A percentile compares a stretch with the other conserved stretches of the same genome.
These are phyloP conservation scores for Austrofundulus limnaeus DNA, from an alignment of 2,113 vertebrate species.

Conservation along the genomic window DNA sequence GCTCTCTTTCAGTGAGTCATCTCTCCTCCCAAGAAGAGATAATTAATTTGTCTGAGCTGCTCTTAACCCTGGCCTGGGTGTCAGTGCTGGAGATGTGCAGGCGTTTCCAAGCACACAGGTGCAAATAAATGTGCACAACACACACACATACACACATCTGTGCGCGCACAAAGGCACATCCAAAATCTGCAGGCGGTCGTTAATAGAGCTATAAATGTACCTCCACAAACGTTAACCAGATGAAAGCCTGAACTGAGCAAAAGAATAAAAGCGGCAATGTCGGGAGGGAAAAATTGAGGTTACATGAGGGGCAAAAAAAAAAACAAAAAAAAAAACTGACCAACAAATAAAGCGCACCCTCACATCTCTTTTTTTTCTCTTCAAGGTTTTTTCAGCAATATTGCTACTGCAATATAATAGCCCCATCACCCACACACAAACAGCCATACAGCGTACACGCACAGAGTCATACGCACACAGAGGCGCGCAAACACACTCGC, in stretches of 20 bases:
- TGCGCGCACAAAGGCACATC: slow-evolving; percentile 11
- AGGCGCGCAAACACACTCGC: not conserved
- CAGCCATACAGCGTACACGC: slow-evolving; percentile 17
- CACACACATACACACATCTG: slow-evolving; percentile 26
- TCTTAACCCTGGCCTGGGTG: slow-evolving; percentile 59
- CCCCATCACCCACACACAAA: slow-evolving; percentile 30
- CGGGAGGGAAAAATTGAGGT: slow-evolving; percentile 14
- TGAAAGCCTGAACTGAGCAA: not conserved
- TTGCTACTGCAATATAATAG: slow-evolving; percentile 60
- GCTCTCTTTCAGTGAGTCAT: slow-evolving; percentile 52
- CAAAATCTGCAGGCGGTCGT: slow-evolving; percentile 1
- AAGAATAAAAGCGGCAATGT: slow-evolving; percentile 10
- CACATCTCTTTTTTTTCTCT: slow-evolving; percentile 56
- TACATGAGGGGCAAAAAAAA: slow-evolving; percentile 45
- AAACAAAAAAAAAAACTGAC: slow-evolving; percentile 41
- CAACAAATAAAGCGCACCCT: slow-evolving; percentile 45
- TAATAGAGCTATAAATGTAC: slow-evolving; percentile 40
- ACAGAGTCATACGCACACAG: slow-evolving; percentile 6
- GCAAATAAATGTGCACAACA: slow-evolving; percentile 32
- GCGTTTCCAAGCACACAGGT: slow-evolving; percentile 30
- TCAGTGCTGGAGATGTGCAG: slow-evolving; percentile 25
- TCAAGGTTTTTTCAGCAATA: slow-evolving; percentile 63
- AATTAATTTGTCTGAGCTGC: slow-evolving; percentile 70
- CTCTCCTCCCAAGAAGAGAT: slow-evolving; percentile 55
- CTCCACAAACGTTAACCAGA: slow-evolving; percentile 5